phyloP scores from a whole-genome alignment of 1,140 invertebrate genomes.

The Panagrolaimus sp. region DNA sequence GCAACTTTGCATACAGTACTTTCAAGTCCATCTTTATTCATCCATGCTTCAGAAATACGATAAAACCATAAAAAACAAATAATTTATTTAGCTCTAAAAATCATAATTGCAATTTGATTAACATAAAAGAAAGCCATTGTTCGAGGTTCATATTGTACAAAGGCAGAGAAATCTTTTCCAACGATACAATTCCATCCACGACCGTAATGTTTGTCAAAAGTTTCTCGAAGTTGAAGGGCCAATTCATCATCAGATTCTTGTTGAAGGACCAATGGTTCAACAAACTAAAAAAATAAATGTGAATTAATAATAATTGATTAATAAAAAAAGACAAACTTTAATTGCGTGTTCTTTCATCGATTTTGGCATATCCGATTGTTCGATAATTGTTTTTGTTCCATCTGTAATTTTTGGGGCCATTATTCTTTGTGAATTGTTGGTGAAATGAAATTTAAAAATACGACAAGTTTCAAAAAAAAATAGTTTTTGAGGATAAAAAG shows the following conservation, averaged over 20 bases:
- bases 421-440: no score
- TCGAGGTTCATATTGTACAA: not conserved
- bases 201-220: constrained; percentile 4
- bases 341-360: constrained; percentile 1
- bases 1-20: no score
- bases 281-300: constrained; percentile 2
- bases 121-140: constrained; percentile 11
- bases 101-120: not conserved
- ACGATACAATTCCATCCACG: constrained; percentile 8
- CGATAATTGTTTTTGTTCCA: not conserved
- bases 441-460: no score
- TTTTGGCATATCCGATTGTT: constrained; percentile 2
- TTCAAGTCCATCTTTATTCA: no score
- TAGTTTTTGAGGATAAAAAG: no score
- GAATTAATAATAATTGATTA: not conserved
- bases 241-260: constrained; percentile 10
- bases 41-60: no score
- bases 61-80: no score
- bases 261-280: constrained; percentile 7
- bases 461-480: no score
- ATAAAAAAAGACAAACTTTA: not conserved
- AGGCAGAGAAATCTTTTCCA: not conserved
- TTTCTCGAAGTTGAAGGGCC: not conserved
- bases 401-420: not conserved
- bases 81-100: constrained; percentile 4